A percentile compares a stretch with the other conserved stretches of the same genome.
Evolutionary conservation across 2,888 invertebrate species (phyloP).

Genomic region (Maniola hyperantus): DNA sequence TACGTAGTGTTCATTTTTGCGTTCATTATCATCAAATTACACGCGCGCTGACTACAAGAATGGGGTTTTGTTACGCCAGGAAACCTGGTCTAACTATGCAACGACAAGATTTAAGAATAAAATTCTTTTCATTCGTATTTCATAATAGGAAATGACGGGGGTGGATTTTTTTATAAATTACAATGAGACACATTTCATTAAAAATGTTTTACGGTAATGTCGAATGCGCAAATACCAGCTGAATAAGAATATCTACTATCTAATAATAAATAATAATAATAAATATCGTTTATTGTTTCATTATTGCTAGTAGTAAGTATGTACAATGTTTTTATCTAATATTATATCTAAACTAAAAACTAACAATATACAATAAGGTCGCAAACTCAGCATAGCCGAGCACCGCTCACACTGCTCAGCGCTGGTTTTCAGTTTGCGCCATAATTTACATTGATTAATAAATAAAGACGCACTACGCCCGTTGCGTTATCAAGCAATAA

Average conservation of each 20-base stretch:
- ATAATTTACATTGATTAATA: too few species aligned
- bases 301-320: too few species aligned
- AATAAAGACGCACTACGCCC: too few species aligned
- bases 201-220: conserved; percentile 23
- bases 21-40: conserved; percentile 66
- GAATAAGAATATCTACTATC: neutral
- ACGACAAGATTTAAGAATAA: conserved; percentile 40
- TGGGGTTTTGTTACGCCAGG: conserved; percentile 36
- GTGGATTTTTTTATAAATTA: conserved; percentile 30
- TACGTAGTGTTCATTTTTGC: conserved; percentile 60
- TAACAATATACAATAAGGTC: too few species aligned
- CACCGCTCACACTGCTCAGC: too few species aligned
- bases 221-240: conserved; percentile 7
- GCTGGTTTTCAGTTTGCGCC: too few species aligned
- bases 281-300: too few species aligned
- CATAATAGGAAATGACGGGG: conserved; percentile 33
- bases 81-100: conserved; percentile 35
- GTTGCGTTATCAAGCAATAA: too few species aligned
- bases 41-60: conserved; percentile 46
- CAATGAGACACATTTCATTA: conserved; percentile 29
- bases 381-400: too few species aligned
- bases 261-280: too few species aligned
- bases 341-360: too few species aligned
- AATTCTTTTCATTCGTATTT: conserved; percentile 38
- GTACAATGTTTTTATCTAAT: too few species aligned